Evolutionary conservation across 35 echinoderm and acorn worm species (phyloP), one percentile per base, ranked within the genome.

Genomic region (Diadema setosum): DNA sequence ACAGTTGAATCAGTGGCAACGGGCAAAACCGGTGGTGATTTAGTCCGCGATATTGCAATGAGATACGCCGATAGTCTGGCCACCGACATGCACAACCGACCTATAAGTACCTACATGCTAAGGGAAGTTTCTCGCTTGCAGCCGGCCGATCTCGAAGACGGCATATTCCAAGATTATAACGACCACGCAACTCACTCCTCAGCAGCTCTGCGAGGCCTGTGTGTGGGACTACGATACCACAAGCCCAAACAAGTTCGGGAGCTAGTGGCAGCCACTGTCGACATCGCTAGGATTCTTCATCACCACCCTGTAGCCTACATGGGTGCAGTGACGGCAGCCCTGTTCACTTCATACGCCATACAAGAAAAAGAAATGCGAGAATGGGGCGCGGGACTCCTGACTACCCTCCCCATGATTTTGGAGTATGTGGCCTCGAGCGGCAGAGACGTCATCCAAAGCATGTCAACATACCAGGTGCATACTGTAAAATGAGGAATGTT

Each of bases 321-420:
- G 5, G 95, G 95, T 20, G 91, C 87, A 36, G 63, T 98, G 0
- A 93, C 95, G 2, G 50, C 95, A 16, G 95, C 95, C 26, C 76
- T 98, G 18, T 98, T 98, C 46, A 93, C 95, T 16, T 87, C 95
- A 2, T 98, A 93, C 85, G 91, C 95, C 5, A 67, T 94, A 9
- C 95, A 94, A 37, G 88, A 86, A 11, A 86, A 81, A 14, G 91
- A 93, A 35, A 29, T 82, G 3, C 74, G 95, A 33, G 95, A 98
- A 49, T 98, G 95, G 95, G 95, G 91, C 20, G 91, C 91, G 23
- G 80, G 91, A 12, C 85, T 98, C 0, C 34, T 98, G 48, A 39
- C 91, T 8, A 84, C 84, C 1, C 81, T 98, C 18, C 95, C 91
- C 8, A 82, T 87, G 18, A 92, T 89, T 31, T 82, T 98, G 7